These are phyloP conservation scores for Bos indicus DNA, from an alignment of 2,113 vertebrate genomes.

Conservation along the genomic window DNA sequence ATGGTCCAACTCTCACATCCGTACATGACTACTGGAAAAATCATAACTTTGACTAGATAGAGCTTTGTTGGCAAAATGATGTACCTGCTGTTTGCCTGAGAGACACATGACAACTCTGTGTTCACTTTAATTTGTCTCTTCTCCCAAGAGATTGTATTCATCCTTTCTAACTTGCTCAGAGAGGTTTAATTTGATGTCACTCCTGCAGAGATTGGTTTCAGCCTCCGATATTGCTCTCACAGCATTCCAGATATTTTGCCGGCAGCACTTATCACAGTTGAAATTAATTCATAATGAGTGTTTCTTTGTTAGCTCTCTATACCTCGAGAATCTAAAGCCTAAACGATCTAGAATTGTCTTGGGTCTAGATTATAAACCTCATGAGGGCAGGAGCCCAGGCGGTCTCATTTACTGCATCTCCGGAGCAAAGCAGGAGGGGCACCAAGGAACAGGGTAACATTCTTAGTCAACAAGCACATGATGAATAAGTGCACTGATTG, in stretches of 20 bases:
- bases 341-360: neutral
- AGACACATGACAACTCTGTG: too few species aligned
- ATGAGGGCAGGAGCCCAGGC: too few species aligned
- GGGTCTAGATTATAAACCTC: neutral
- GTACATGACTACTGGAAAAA: neutral
- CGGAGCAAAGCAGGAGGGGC: neutral
- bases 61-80: neutral
- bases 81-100: neutral
- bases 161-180: neutral
- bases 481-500: accelerated
- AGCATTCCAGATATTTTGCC: neutral
- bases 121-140: neutral
- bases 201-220: neutral
- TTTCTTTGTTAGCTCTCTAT: neutral
- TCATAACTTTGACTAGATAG: neutral
- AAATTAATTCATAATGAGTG: neutral
- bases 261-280: neutral
- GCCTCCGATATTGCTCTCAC: neutral
- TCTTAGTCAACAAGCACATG: neutral
- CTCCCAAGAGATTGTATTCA: neutral
- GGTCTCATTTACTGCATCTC: neutral
- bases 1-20: neutral
- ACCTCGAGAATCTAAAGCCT: neutral
- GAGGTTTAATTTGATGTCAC: neutral
- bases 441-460: accelerated